A percentile compares a stretch with the other conserved stretches of the same genome.
Conservation (phyloP, 2,797 vertebrate species). For the Eleutherodactylus coqui region DNA sequence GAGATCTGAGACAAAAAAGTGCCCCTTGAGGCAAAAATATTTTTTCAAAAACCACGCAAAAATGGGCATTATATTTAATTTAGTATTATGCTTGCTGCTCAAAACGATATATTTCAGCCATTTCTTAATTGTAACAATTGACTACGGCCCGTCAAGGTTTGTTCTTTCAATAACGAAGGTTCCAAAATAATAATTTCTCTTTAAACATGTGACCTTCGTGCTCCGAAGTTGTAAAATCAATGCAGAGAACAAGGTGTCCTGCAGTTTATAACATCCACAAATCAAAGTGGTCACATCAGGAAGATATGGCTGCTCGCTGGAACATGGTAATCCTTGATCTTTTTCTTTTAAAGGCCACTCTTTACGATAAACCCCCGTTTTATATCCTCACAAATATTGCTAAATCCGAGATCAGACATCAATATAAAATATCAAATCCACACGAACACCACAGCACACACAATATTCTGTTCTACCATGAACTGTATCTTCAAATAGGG, state of each 20-base stretch:
- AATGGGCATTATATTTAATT: no score
- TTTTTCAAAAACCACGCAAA: no score
- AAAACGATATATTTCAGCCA: no score
- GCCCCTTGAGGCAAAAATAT: no score
- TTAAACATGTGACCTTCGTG: neutral
- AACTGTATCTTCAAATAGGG: neutral
- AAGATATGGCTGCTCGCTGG: constrained; percentile 1
- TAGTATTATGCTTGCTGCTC: no score
- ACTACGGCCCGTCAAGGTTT: neutral
- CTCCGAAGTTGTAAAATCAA: constrained; percentile 14
- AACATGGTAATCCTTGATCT: constrained; percentile 41
- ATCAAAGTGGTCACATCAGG: constrained; percentile 38
- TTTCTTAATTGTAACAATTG: no score
- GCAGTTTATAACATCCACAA: constrained; percentile 46
- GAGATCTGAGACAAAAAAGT: no score
- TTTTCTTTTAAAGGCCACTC: constrained; percentile 16
- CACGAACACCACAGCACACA: neutral
- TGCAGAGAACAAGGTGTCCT: constrained; percentile 37
- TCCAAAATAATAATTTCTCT: constrained; percentile 7
- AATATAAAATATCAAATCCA: neutral
- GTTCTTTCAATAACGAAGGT: no score
- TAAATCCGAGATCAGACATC: neutral
- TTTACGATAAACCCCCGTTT: constrained; percentile 24
- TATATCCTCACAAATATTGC: constrained; percentile 48
- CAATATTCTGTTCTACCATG: neutral